phyloP scores from a whole-genome alignment of 2,888 invertebrate species.

The Silvanus unidentatus region DNA sequence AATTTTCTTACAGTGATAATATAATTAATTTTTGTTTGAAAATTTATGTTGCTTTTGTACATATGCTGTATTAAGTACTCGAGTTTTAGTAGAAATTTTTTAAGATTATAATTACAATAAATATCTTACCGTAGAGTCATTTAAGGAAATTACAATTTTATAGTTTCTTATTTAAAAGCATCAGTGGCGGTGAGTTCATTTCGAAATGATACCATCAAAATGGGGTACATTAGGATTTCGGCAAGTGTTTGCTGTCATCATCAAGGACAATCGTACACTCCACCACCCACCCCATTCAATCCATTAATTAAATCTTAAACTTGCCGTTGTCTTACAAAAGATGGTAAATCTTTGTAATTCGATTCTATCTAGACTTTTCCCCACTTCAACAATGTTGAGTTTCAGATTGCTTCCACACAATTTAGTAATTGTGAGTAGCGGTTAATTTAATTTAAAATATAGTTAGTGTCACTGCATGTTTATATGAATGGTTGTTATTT shows the following conservation, averaged over 20 bases:
- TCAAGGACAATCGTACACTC: conserved; percentile 23
- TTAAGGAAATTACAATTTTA: no score
- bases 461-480: background rate
- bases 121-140: no score
- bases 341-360: conserved; percentile 18
- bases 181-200: no score
- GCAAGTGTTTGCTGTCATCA: conserved; percentile 19
- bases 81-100: no score
- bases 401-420: conserved; percentile 6
- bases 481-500: conserved; percentile 1
- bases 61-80: no score
- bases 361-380: conserved; percentile 15
- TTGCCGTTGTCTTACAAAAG: conserved; percentile 26
- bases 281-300: conserved; percentile 23
- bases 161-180: no score
- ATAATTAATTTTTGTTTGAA: no score
- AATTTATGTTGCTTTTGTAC: no score
- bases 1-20: no score
- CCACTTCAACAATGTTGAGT: conserved; percentile 7
- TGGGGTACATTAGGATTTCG: background rate
- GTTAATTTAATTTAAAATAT: conserved; percentile 5
- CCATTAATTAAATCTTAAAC: conserved; percentile 34
- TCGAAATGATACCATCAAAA: no score
- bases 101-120: no score
- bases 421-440: conserved; percentile 6